A percentile compares a stretch with the other conserved stretches of the same genome.
phyloP scores from a whole-genome alignment of 2,113 vertebrate species.

The Saccopteryx bilineata region DNA sequence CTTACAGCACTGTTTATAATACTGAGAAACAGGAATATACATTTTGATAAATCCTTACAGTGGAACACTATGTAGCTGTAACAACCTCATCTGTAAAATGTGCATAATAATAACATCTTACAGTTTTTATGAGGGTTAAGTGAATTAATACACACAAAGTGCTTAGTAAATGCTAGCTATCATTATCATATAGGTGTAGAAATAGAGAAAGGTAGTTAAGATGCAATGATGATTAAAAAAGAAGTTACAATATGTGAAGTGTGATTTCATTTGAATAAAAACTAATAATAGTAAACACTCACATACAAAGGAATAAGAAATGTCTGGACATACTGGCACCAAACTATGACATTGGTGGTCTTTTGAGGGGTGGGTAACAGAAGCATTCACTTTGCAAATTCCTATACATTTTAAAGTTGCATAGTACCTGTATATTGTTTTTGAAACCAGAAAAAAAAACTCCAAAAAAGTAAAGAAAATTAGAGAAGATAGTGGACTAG shows the following conservation, averaged over 20 bases:
- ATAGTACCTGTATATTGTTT: not conserved
- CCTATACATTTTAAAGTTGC: not conserved
- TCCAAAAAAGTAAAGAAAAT: not conserved
- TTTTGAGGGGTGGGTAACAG: not conserved
- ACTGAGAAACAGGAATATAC: not conserved
- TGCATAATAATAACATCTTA: not conserved
- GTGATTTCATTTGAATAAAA: not conserved
- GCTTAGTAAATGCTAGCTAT: not conserved
- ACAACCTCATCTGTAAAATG: not conserved
- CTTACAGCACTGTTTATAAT: not conserved
- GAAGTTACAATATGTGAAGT: not conserved
- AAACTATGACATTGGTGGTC: not conserved
- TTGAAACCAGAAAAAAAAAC: not conserved
- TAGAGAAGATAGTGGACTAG: not conserved
- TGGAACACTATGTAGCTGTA: not conserved
- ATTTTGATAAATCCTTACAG: not conserved
- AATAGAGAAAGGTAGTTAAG: not conserved
- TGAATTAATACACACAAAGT: not conserved
- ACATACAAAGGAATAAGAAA: not conserved
- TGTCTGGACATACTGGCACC: not conserved
- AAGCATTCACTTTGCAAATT: not conserved
- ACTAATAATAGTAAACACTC: not conserved
- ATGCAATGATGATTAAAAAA: not conserved
- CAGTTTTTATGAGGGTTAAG: not conserved
- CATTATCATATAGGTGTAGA: not conserved